Conservation (phyloP, 1,140 invertebrate genomes). For the Bombus consobrinus region DNA sequence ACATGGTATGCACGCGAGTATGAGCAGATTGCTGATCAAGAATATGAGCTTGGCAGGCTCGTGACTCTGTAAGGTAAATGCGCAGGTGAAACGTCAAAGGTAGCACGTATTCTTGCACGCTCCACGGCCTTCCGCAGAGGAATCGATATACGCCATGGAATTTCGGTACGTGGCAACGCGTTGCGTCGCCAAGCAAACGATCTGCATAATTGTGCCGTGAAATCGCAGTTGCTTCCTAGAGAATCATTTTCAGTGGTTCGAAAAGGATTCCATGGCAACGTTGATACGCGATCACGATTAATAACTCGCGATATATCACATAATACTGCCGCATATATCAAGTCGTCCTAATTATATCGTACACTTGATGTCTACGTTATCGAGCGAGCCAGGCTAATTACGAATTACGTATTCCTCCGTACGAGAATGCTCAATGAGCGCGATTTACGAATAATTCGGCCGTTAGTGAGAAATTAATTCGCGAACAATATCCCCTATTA, state of each 20-base stretch:
- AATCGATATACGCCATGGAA: slow-evolving; percentile 58
- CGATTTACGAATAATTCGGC: slow-evolving; percentile 15
- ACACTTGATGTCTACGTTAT: slow-evolving; percentile 38
- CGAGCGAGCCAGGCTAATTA: slow-evolving; percentile 49
- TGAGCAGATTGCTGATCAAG: slow-evolving; percentile 95
- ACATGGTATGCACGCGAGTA: slow-evolving; percentile 95
- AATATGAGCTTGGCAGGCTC: slow-evolving; percentile 98
- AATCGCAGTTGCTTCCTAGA: not conserved
- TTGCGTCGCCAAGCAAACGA: slow-evolving; percentile 21
- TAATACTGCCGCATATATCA: slow-evolving; percentile 33
- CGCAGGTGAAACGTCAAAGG: slow-evolving; percentile 51
- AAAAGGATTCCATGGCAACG: not conserved
- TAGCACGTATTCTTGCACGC: slow-evolving; percentile 49
- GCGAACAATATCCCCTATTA: not conserved
- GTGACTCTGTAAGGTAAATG: slow-evolving; percentile 86
- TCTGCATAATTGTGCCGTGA: not conserved
- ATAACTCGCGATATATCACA: slow-evolving; percentile 42
- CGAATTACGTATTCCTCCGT: slow-evolving; percentile 50
- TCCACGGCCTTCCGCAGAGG: slow-evolving; percentile 48
- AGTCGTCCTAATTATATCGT: slow-evolving; percentile 49
- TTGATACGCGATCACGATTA: slow-evolving; percentile 42
- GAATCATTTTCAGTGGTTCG: slow-evolving; percentile 40
- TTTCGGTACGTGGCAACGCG: slow-evolving; percentile 39
- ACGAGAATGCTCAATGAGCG: slow-evolving; percentile 22
- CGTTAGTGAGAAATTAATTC: slow-evolving; percentile 28